A percentile compares a stretch with the other conserved stretches of the same genome.
These are phyloP conservation scores for Plebejus melissa DNA, from an alignment of 2,888 invertebrate species.

Conservation along the genomic window DNA sequence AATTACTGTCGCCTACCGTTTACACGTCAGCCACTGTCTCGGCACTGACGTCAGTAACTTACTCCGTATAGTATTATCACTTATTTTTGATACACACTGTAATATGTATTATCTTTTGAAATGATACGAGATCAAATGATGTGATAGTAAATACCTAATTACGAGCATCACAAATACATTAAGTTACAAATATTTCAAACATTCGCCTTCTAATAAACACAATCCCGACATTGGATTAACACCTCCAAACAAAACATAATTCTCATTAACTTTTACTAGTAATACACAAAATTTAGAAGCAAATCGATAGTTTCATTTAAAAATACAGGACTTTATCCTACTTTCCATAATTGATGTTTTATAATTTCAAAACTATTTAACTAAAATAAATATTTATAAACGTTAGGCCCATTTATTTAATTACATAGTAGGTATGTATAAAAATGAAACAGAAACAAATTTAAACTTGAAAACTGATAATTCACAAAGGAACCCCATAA, in stretches of 20 bases:
- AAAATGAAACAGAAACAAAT: neutral
- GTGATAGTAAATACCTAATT: conserved; percentile 24
- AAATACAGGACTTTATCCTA: neutral
- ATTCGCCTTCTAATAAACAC: neutral
- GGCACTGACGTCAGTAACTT: no score
- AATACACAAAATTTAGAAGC: neutral
- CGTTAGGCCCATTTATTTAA: conserved; percentile 13
- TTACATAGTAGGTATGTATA: neutral
- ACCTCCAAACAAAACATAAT: neutral
- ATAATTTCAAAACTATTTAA: neutral
- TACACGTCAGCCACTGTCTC: no score
- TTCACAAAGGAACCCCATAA: conserved; percentile 1
- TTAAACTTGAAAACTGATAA: neutral
- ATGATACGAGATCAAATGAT: conserved; percentile 12
- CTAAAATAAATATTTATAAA: conserved; percentile 12
- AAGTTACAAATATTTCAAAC: conserved; percentile 5
- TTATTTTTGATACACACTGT: no score
- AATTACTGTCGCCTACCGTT: no score
- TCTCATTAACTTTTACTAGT: neutral
- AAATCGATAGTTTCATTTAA: neutral
- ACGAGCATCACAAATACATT: conserved; percentile 1
- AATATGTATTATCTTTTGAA: neutral
- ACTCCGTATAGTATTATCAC: no score
- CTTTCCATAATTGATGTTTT: neutral
- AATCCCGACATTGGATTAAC: conserved; percentile 1